Evolutionary conservation across 2,888 invertebrate genomes (phyloP), one percentile per base, ranked within the genome.

Genomic region (Thyatira batis): DNA sequence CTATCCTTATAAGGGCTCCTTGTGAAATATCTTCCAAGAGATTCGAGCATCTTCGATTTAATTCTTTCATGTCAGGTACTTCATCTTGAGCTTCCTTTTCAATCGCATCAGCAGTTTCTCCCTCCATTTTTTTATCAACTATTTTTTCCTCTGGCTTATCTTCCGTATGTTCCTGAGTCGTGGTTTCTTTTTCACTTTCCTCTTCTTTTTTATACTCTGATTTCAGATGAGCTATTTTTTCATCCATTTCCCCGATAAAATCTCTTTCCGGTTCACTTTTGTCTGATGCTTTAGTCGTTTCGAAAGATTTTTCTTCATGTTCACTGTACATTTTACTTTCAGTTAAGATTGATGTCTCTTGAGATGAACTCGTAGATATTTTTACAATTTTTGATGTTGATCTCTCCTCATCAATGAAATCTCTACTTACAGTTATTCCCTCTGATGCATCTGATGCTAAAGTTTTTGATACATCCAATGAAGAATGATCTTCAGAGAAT

Each of bases 21-120:
- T 92, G 92, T 45, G 92, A 92, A 66, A 92, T 92, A 59, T 92
- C 92, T 66, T 92, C 92, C 49, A 92, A 67, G 53, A 92, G 82
- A 70, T 89, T 92, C 11, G 92, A 92, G 67, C 92, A 92, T 59
- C 92, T 83, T 69, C 92, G 80, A 59, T 92, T 92, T 43, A 92
- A 67, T 73, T 92, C 92, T 61, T 80, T 84, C 68, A 92, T 92
- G 59, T 92, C 91, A 11, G 90, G 87, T 11, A 82, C 80, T 62
- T 85, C 80, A 57, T 85, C 86, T 54, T 80, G 80, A 11, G 76
- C 61, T 46, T 60, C 53, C 51, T 57, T 56, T 60, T 60, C 46
- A 45, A 45, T 45, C n/a, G 11, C 57, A 2, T 58, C 49, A 4
- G 60, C 53, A 3, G 57, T 60, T 23, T 61, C 66, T 50, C 59